A percentile compares a stretch with the other conserved stretches of the same genome.
phyloP scores from a whole-genome alignment of 2,797 vertebrate species.

The Sebastes minor region DNA sequence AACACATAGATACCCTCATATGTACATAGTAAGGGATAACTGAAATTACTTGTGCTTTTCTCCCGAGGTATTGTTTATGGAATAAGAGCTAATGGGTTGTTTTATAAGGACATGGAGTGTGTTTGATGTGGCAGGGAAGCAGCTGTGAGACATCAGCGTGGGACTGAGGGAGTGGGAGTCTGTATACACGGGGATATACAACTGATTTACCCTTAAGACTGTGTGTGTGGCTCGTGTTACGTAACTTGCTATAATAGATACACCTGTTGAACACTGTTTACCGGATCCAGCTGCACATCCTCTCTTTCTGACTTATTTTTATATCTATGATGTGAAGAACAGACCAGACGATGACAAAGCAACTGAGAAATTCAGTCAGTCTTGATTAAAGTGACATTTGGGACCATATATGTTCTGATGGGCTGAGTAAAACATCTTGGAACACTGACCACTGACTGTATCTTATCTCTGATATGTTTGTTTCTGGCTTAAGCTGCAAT shows the following conservation, averaged over 20 bases:
- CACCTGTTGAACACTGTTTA: constrained; percentile 73
- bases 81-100: constrained; percentile 55
- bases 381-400: not conserved
- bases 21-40: not conserved
- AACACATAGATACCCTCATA: not conserved
- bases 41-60: constrained; percentile 1
- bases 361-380: constrained; percentile 17
- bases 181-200: constrained; percentile 51
- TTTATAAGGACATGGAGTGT: constrained; percentile 44
- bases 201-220: constrained; percentile 38
- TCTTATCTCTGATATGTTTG: not conserved
- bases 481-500: not conserved
- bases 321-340: not conserved
- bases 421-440: not conserved
- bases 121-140: constrained; percentile 60
- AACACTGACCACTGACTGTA: not conserved
- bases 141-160: constrained; percentile 71
- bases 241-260: constrained; percentile 67
- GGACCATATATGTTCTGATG: constrained; percentile 15
- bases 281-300: constrained; percentile 48
- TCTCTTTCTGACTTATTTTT: not conserved
- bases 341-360: constrained; percentile 16
- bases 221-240: constrained; percentile 42
- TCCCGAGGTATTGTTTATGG: constrained; percentile 50
- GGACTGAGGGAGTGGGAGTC: constrained; percentile 38